Evolutionary conservation across 2,888 invertebrate species (phyloP).

Genomic region (Creontiades dilutus): DNA sequence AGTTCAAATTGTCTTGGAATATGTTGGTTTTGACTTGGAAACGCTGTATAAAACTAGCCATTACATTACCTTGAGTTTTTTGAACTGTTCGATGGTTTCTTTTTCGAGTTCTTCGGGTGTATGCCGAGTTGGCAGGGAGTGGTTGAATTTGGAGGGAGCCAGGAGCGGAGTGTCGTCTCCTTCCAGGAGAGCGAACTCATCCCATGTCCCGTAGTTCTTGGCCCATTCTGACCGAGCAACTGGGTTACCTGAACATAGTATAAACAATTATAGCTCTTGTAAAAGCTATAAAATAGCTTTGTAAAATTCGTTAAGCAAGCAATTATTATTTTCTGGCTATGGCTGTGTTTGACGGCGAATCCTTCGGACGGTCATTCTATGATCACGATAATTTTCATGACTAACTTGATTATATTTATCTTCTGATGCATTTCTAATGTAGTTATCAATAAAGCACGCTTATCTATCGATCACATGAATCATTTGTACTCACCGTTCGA

Average conservation of each 20-base stretch:
- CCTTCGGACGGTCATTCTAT: not conserved
- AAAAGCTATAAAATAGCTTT: too few species aligned
- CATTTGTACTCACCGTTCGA: conserved; percentile 57
- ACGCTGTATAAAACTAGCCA: too few species aligned
- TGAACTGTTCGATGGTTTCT: conserved; percentile 76
- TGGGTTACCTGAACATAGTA: conserved; percentile 23
- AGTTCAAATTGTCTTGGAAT: too few species aligned
- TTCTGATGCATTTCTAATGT: not conserved
- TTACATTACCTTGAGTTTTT: conserved; percentile 76
- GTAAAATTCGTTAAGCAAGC: too few species aligned
- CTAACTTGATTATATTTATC: not conserved
- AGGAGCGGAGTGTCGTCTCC: conserved; percentile 78
- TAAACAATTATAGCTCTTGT: too few species aligned
- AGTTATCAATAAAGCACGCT: too few species aligned
- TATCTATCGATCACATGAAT: too few species aligned
- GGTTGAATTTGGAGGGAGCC: conserved; percentile 80
- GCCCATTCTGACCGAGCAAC: conserved; percentile 58
- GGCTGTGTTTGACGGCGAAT: too few species aligned
- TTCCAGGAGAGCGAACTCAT: conserved; percentile 75
- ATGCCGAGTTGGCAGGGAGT: conserved; percentile 80
- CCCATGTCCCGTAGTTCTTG: conserved; percentile 71
- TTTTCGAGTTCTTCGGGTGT: conserved; percentile 73
- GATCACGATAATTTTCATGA: too few species aligned
- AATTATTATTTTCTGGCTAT: too few species aligned
- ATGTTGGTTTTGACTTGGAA: too few species aligned